These are phyloP conservation scores for Eueremaeus valkanovi DNA, from an alignment of 2,888 invertebrate species.

Conservation along the genomic window DNA sequence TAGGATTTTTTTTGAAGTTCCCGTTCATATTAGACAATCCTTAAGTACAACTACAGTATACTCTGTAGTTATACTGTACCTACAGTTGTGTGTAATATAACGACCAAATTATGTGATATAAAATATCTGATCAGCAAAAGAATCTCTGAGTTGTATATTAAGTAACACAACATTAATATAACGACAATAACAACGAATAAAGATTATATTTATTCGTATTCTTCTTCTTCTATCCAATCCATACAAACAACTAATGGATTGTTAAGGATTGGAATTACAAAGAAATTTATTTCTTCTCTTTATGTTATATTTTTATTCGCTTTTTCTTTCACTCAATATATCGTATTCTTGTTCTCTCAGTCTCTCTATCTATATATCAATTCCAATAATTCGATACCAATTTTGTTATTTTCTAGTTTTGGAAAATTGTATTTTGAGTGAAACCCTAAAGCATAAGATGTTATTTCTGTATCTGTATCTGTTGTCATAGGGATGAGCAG, in stretches of 20 bases:
- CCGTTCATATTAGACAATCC: background rate
- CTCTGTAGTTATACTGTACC: background rate
- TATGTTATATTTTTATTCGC: background rate
- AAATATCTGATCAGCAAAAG: background rate
- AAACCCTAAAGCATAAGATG: constrained; percentile 1
- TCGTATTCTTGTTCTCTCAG: background rate
- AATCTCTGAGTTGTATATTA: background rate
- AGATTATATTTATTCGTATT: no score
- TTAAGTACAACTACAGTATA: no score
- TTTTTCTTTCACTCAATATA: background rate
- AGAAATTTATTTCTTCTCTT: background rate
- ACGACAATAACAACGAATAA: background rate
- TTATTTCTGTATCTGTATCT: background rate
- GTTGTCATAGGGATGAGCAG: constrained; percentile 15
- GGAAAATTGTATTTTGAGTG: background rate
- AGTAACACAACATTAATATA: background rate
- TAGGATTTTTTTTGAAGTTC: background rate
- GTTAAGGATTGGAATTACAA: constrained; percentile 14
- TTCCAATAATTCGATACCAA: background rate
- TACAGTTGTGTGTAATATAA: background rate
- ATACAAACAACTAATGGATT: constrained; percentile 17
- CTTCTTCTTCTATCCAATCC: background rate
- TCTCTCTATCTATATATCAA: background rate
- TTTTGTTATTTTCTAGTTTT: background rate
- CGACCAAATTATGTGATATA: background rate